A percentile compares a stretch with the other conserved stretches of the same genome.
Conservation (phyloP, 2,797 vertebrate genomes). For the Esox lucius region DNA sequence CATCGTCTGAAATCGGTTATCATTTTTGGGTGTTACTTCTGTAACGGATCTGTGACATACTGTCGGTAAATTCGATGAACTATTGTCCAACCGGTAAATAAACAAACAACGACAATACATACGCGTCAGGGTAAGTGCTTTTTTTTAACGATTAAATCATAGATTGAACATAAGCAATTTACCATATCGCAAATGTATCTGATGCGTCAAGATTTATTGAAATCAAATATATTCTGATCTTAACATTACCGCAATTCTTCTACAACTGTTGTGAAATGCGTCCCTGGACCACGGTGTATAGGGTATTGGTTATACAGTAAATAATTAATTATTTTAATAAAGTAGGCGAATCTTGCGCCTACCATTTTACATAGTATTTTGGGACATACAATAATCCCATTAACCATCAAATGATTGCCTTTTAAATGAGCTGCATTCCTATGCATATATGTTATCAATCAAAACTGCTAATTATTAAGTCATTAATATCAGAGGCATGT, state of each 20-base stretch:
- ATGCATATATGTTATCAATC: not conserved
- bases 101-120: conserved; percentile 45
- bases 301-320: not conserved
- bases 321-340: not conserved
- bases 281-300: not conserved
- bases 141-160: conserved; percentile 12
- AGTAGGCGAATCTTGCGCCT: not conserved
- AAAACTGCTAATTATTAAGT: not conserved
- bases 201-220: not conserved
- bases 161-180: not conserved
- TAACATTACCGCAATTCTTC: not conserved
- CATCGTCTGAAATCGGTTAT: conserved; percentile 15
- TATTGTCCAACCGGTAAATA: conserved; percentile 29
- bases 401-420: not conserved
- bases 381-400: not conserved
- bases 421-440: not conserved
- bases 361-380: not conserved
- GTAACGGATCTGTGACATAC: conserved; percentile 39
- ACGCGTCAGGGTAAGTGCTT: conserved; percentile 63
- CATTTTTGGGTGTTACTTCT: conserved; percentile 12
- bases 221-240: not conserved
- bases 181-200: not conserved
- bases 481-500: no score
- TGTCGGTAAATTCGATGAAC: conserved; percentile 10
- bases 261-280: not conserved